These are phyloP conservation scores for Sesamia inferens DNA, from an alignment of 2,888 invertebrate genomes.

Conservation along the genomic window DNA sequence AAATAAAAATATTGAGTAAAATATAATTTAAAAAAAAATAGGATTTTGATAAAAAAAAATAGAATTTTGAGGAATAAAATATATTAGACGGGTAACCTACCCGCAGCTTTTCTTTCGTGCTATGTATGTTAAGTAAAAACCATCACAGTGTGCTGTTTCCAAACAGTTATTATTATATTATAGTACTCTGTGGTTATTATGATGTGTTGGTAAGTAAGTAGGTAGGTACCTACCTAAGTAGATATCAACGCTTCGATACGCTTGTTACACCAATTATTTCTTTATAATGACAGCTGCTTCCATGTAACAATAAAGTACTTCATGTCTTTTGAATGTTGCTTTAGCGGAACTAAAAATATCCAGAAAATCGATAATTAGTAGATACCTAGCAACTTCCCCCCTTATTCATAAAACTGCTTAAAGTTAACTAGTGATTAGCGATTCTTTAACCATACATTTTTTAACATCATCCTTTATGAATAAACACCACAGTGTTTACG, in stretches of 20 bases:
- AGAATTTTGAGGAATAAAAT: too few relatives aligned
- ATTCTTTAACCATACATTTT: too few relatives aligned
- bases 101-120: neutral
- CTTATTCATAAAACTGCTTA: too few relatives aligned
- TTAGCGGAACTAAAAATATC: neutral
- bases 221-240: too few relatives aligned
- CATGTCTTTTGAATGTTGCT: neutral
- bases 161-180: slow-evolving; percentile 19
- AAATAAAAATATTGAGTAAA: too few relatives aligned
- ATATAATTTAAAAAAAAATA: too few relatives aligned
- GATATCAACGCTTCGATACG: slow-evolving; percentile 28
- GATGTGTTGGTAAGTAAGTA: slow-evolving; percentile 12
- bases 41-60: too few relatives aligned
- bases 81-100: neutral
- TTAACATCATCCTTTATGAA: too few relatives aligned
- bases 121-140: slow-evolving; percentile 8
- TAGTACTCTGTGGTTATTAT: slow-evolving; percentile 15
- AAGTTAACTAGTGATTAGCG: too few relatives aligned
- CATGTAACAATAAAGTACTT: neutral
- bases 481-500: too few relatives aligned
- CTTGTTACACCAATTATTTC: slow-evolving; percentile 43
- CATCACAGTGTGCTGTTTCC: slow-evolving; percentile 28
- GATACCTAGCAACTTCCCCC: neutral
- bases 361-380: neutral
- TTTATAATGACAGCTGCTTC: slow-evolving; percentile 15